Evolutionary conservation across 2,797 vertebrate genomes (phyloP).

Genomic region (Hapalemur alaotrensis): DNA sequence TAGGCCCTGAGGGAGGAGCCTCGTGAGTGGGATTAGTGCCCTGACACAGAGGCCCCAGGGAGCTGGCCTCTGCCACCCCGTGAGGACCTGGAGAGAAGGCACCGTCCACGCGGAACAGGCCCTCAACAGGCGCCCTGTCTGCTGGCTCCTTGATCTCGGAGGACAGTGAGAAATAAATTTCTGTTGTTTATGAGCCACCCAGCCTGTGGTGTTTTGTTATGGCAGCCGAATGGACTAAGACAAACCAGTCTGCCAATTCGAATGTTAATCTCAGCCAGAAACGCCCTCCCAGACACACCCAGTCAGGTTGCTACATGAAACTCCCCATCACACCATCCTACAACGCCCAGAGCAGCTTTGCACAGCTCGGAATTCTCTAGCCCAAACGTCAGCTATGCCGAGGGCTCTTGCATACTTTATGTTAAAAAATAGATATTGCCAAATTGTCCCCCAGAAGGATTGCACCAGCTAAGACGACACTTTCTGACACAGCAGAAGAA

Average conservation of each 20-base stretch:
- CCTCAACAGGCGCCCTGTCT: background rate
- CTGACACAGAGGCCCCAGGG: background rate
- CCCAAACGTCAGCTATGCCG: background rate
- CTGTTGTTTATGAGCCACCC: background rate
- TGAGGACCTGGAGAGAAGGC: background rate
- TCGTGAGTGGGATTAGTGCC: background rate
- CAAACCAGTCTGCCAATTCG: background rate
- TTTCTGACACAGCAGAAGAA: background rate
- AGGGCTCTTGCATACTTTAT: background rate
- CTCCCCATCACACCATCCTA: background rate
- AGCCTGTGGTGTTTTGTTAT: background rate
- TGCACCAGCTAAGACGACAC: background rate
- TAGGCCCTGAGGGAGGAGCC: background rate
- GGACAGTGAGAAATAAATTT: background rate
- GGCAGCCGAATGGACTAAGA: background rate
- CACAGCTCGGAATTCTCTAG: background rate
- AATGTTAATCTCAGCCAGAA: background rate
- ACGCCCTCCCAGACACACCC: background rate
- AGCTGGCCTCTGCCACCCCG: background rate
- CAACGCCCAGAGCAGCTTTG: background rate
- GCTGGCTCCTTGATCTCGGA: background rate
- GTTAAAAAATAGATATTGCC: background rate
- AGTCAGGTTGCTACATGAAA: background rate
- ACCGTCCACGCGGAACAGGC: background rate
- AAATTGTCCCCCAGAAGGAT: background rate